phyloP scores from a whole-genome alignment of 2,888 invertebrate genomes.

The Heteromyza rotundicornis region DNA sequence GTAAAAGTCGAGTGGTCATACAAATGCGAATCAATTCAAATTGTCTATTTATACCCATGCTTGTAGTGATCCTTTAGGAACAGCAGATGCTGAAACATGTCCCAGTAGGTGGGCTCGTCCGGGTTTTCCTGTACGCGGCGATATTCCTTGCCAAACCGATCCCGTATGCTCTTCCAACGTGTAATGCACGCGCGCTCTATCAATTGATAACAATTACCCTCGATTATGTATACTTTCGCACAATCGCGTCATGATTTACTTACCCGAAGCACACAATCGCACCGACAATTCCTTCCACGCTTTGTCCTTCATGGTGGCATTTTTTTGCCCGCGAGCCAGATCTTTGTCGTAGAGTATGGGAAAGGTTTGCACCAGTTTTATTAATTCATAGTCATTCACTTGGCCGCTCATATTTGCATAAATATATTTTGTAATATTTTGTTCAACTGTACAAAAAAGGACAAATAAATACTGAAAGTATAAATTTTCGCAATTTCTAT shows the following conservation, averaged over 20 bases:
- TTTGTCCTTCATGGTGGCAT: slow-evolving; percentile 46
- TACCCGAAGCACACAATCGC: slow-evolving; percentile 44
- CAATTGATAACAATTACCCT: too few relatives aligned
- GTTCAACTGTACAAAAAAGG: background rate
- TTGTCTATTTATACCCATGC: slow-evolving; percentile 37
- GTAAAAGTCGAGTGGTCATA: too few relatives aligned
- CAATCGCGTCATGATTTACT: too few relatives aligned
- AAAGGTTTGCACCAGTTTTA: slow-evolving; percentile 45
- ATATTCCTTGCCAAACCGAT: slow-evolving; percentile 54
- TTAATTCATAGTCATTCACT: slow-evolving; percentile 45
- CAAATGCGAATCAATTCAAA: too few relatives aligned
- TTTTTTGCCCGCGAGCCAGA: slow-evolving; percentile 43
- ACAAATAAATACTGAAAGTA: too few relatives aligned
- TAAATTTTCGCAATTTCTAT: too few relatives aligned
- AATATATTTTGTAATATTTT: background rate
- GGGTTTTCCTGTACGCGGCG: slow-evolving; percentile 49
- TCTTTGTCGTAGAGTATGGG: slow-evolving; percentile 54
- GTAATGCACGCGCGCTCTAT: slow-evolving; percentile 53
- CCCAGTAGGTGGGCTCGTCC: slow-evolving; percentile 49
- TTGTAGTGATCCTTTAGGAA: slow-evolving; percentile 55
- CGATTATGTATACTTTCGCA: too few relatives aligned
- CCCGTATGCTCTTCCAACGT: slow-evolving; percentile 54
- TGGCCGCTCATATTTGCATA: slow-evolving; percentile 22
- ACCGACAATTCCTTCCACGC: slow-evolving; percentile 49
- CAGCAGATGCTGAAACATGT: slow-evolving; percentile 50